Conservation (phyloP, 2,888 invertebrate species). For the Eilema sororculum region DNA sequence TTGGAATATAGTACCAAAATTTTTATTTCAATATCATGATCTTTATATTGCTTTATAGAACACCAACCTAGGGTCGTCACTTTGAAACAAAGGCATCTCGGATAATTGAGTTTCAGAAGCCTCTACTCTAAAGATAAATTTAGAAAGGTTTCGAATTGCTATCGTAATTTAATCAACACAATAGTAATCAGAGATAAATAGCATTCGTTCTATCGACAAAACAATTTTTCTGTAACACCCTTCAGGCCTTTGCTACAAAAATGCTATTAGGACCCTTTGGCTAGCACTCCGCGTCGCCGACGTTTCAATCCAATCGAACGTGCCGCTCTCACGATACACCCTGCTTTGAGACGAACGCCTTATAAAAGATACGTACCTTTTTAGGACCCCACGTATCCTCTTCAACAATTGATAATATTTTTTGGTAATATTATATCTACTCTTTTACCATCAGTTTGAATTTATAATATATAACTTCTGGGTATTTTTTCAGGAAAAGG, state of each 20-base stretch:
- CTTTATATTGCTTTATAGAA: constrained; percentile 19
- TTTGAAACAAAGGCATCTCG: constrained; percentile 25
- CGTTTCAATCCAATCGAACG: constrained; percentile 80
- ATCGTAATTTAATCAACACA: constrained; percentile 69
- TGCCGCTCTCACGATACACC: constrained; percentile 64
- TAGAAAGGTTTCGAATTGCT: constrained; percentile 39
- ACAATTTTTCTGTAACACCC: constrained; percentile 74
- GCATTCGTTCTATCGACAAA: constrained; percentile 69
- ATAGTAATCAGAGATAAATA: constrained; percentile 75
- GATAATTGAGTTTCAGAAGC: constrained; percentile 30
- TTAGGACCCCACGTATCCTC: constrained; percentile 55
- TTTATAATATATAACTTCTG: neutral
- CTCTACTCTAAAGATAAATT: constrained; percentile 16
- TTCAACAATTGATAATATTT: constrained; percentile 27
- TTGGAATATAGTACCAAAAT: constrained; percentile 22
- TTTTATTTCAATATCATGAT: constrained; percentile 21
- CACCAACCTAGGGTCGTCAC: constrained; percentile 20
- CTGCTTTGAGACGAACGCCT: constrained; percentile 61
- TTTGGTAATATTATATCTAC: constrained; percentile 18
- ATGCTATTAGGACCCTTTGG: constrained; percentile 78
- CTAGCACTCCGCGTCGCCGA: constrained; percentile 64
- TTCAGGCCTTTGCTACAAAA: constrained; percentile 70
- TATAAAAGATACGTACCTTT: constrained; percentile 67
- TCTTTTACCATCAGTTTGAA: constrained; percentile 6
- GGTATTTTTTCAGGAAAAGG: neutral